Percentiles rank a stretch among this genome's conserved stretches.
These are phyloP conservation scores for Diplodus puntazzo DNA, from an alignment of 2,797 vertebrate species.

Conservation along the genomic window DNA sequence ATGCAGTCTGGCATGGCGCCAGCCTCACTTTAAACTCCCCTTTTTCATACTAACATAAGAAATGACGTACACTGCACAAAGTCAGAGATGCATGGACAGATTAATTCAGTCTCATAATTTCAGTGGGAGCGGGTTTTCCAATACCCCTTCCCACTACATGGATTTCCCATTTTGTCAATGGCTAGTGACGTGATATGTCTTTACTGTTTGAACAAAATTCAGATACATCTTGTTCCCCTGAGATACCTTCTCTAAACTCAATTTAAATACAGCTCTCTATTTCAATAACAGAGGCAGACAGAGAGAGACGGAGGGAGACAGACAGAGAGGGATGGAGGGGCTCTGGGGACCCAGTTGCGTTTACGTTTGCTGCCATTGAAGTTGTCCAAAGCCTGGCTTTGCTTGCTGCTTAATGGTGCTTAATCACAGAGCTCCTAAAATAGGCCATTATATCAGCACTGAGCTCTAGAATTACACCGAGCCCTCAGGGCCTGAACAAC, in stretches of 20 bases:
- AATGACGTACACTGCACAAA: slow-evolving; percentile 31
- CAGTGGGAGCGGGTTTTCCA: slow-evolving; percentile 5
- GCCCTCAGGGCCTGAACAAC: slow-evolving; percentile 80
- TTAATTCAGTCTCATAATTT: slow-evolving; percentile 40
- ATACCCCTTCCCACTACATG: slow-evolving; percentile 22
- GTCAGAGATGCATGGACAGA: slow-evolving; percentile 24
- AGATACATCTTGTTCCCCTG: slow-evolving; percentile 56
- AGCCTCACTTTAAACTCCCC: background rate
- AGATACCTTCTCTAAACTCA: slow-evolving; percentile 58
- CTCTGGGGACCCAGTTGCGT: slow-evolving; percentile 74
- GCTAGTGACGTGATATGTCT: slow-evolving; percentile 48
- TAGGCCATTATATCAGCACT: slow-evolving; percentile 82
- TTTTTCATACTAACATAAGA: slow-evolving; percentile 19
- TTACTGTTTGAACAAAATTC: slow-evolving; percentile 60
- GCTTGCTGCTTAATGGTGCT: slow-evolving; percentile 79
- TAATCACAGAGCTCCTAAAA: slow-evolving; percentile 86
- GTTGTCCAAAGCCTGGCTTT: slow-evolving; percentile 77
- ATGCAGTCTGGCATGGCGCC: slow-evolving; percentile 36
- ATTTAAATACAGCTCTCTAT: slow-evolving; percentile 71
- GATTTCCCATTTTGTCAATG: slow-evolving; percentile 64
- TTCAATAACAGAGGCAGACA: slow-evolving; percentile 65
- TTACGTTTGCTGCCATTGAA: slow-evolving; percentile 81
- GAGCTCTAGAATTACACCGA: slow-evolving; percentile 78
- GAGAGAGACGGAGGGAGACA: slow-evolving; percentile 57
- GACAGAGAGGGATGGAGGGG: slow-evolving; percentile 74